These are phyloP conservation scores for Pachliopta kotzebuea DNA, from an alignment of 2,888 invertebrate species.

Conservation along the genomic window DNA sequence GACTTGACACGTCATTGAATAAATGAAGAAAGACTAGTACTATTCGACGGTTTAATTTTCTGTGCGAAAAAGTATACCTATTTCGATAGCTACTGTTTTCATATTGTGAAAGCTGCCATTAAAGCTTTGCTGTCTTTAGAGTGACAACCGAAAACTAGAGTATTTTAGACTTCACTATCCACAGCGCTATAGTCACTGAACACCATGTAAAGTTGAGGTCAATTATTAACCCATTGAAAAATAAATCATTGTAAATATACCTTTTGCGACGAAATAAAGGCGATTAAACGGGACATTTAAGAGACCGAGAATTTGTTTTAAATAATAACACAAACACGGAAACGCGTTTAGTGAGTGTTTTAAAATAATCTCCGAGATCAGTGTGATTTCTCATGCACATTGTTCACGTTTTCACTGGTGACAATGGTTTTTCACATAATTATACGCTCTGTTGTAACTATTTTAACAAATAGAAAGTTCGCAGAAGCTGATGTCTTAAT, in stretches of 20 bases:
- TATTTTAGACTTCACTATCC: too few species aligned
- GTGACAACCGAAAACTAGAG: too few species aligned
- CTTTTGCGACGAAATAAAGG: not conserved
- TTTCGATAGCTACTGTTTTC: too few species aligned
- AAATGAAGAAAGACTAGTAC: too few species aligned
- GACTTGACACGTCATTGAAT: too few species aligned
- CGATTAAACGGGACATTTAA: slow-evolving; percentile 7
- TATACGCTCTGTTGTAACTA: slow-evolving; percentile 39
- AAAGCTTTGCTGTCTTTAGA: too few species aligned
- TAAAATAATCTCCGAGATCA: slow-evolving; percentile 44
- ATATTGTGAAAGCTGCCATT: too few species aligned
- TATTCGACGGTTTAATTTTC: too few species aligned
- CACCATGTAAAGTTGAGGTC: too few species aligned
- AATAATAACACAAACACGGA: slow-evolving; percentile 40
- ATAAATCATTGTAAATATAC: not conserved
- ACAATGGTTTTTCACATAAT: slow-evolving; percentile 67
- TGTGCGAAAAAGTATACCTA: too few species aligned
- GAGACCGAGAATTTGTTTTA: slow-evolving; percentile 27
- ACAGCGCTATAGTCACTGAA: too few species aligned
- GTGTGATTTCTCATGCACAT: slow-evolving; percentile 48
- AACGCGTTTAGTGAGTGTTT: slow-evolving; percentile 39
- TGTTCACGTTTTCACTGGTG: slow-evolving; percentile 45
- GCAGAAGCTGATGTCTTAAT: slow-evolving; percentile 30
- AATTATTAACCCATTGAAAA: too few species aligned
- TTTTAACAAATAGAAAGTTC: slow-evolving; percentile 36